Conservation (phyloP, 2,113 vertebrate species). For the Acrocephalus kingi region DNA sequence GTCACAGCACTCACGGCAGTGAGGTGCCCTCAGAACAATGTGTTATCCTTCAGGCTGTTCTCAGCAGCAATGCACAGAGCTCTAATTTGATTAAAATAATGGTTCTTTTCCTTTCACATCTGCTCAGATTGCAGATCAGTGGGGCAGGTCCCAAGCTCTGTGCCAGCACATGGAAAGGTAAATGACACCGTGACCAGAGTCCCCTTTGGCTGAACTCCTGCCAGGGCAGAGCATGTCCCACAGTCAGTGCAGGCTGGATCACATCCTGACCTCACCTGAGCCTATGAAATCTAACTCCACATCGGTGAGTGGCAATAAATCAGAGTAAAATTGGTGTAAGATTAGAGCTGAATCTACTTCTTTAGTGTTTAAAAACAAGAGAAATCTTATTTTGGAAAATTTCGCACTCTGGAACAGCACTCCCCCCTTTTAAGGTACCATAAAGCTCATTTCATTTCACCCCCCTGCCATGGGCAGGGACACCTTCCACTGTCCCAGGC, state of each 20-base stretch:
- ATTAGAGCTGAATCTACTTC: neutral
- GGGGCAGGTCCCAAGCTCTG: neutral
- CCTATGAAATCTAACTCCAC: neutral
- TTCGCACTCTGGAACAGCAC: neutral
- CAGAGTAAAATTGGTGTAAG: neutral
- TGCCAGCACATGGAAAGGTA: neutral
- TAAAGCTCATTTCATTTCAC: accelerated
- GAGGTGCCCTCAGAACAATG: neutral
- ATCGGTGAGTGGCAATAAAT: neutral
- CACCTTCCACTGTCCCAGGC: accelerated
- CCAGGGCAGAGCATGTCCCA: neutral
- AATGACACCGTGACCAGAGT: neutral
- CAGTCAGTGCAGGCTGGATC: neutral
- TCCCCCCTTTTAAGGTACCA: neutral
- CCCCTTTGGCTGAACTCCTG: neutral
- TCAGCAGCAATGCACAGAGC: constrained; percentile 1
- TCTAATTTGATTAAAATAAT: constrained; percentile 39
- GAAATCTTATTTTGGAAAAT: neutral
- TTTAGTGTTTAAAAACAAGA: neutral
- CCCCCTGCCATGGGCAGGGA: neutral
- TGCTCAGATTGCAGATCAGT: neutral
- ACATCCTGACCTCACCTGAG: neutral
- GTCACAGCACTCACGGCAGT: neutral
- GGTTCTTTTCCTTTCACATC: constrained; percentile 11
- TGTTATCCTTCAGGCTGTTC: neutral